These are phyloP conservation scores for Phalacrocorax brasilianus DNA, from an alignment of 2,113 vertebrate genomes.

Conservation along the genomic window DNA sequence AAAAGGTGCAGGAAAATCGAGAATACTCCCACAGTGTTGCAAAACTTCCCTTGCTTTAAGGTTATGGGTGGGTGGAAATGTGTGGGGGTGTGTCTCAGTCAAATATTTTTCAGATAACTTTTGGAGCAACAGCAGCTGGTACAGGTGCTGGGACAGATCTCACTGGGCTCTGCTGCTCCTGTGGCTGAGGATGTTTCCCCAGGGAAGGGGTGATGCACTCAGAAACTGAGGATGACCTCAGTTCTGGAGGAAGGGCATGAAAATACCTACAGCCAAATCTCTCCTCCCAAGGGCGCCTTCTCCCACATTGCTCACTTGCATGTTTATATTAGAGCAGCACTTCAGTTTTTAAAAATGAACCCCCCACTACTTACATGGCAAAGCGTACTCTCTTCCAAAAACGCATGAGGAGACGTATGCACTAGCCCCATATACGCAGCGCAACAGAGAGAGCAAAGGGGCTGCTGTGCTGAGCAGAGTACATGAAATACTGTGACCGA, in stretches of 20 bases:
- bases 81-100: neutral
- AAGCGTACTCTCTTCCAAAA: neutral
- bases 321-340: neutral
- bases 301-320: neutral
- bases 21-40: neutral
- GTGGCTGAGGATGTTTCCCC: neutral
- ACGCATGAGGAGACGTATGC: rapidly evolving
- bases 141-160: neutral
- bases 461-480: neutral
- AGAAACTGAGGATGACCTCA: neutral
- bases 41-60: neutral
- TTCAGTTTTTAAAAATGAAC: neutral
- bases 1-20: neutral
- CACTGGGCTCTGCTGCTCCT: neutral
- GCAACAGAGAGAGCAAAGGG: neutral
- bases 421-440: rapidly evolving
- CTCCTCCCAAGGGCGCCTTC: neutral
- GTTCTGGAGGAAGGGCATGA: neutral
- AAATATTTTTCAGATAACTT: neutral
- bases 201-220: neutral
- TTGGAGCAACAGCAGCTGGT: neutral
- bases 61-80: neutral
- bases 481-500: rapidly evolving
- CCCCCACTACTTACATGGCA: neutral
- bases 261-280: neutral